Evolutionary conservation across 2,888 invertebrate genomes (phyloP).

Genomic region (Carabus problematicus): DNA sequence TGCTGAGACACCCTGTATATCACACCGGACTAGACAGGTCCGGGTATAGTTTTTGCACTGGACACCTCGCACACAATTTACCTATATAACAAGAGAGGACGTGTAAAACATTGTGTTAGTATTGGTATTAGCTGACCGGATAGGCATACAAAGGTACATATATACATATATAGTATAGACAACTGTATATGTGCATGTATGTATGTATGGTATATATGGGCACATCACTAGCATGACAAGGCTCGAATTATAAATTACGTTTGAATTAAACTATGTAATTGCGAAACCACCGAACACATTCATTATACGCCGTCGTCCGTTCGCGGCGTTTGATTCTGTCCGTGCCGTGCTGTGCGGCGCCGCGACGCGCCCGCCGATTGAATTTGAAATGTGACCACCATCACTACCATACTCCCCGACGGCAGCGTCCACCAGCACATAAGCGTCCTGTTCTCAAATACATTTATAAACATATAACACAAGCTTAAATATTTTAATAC

Average conservation of each 20-base stretch:
- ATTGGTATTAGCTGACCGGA: background rate
- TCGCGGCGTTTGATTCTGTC: constrained; percentile 2
- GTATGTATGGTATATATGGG: constrained; percentile 53
- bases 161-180: too few relatives aligned
- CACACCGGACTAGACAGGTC: background rate
- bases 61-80: constrained; percentile 22
- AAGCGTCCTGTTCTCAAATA: background rate
- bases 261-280: constrained; percentile 63
- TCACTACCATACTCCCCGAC: background rate
- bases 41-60: background rate
- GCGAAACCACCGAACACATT: constrained; percentile 59
- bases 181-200: background rate
- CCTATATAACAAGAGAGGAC: constrained; percentile 28
- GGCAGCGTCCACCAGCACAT: background rate
- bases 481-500: background rate
- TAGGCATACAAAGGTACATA: background rate
- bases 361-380: constrained; percentile 37
- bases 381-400: constrained; percentile 40
- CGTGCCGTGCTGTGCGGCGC: constrained; percentile 6
- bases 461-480: background rate
- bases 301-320: constrained; percentile 53
- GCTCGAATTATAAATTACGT: constrained; percentile 61
- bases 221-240: constrained; percentile 61
- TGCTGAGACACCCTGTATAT: constrained; percentile 34
- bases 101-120: constrained; percentile 25